A percentile compares a stretch with the other conserved stretches of the same genome.
These are phyloP conservation scores for Clangula hyemalis DNA, from an alignment of 2,797 vertebrate genomes.

Conservation along the genomic window DNA sequence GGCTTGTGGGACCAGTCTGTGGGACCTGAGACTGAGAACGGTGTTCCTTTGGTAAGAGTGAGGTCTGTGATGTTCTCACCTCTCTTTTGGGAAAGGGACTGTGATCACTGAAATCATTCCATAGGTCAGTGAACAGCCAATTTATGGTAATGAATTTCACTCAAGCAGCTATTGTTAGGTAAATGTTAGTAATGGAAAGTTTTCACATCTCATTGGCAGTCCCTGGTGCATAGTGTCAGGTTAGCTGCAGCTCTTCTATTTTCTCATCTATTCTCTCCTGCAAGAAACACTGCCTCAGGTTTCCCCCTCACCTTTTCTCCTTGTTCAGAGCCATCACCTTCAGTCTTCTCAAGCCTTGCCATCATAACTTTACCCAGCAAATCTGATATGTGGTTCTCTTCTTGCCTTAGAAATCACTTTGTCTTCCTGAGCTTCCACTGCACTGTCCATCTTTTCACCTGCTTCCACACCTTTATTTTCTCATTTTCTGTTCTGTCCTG, in stretches of 20 bases:
- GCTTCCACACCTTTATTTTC: background rate
- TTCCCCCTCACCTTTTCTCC: background rate
- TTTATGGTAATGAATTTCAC: background rate
- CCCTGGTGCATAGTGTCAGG: background rate
- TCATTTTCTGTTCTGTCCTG: background rate
- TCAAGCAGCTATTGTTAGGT: rapidly evolving
- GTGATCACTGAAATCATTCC: background rate
- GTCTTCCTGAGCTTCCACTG: background rate
- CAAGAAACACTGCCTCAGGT: background rate
- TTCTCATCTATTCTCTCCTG: background rate
- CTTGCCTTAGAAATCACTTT: background rate
- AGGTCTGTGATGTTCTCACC: background rate
- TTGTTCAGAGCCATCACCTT: background rate
- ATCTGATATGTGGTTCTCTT: background rate
- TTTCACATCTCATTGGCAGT: background rate
- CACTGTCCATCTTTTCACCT: background rate
- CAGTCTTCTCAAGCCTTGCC: background rate
- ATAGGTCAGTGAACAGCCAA: background rate
- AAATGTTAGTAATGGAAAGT: background rate
- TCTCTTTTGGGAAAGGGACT: background rate
- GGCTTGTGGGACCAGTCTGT: rapidly evolving
- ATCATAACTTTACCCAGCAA: background rate
- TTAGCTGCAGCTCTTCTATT: background rate
- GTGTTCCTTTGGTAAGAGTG: background rate
- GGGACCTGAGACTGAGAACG: background rate